These are phyloP conservation scores for Lissocephala sabroskyi DNA, from an alignment of 2,888 invertebrate genomes.

Conservation along the genomic window DNA sequence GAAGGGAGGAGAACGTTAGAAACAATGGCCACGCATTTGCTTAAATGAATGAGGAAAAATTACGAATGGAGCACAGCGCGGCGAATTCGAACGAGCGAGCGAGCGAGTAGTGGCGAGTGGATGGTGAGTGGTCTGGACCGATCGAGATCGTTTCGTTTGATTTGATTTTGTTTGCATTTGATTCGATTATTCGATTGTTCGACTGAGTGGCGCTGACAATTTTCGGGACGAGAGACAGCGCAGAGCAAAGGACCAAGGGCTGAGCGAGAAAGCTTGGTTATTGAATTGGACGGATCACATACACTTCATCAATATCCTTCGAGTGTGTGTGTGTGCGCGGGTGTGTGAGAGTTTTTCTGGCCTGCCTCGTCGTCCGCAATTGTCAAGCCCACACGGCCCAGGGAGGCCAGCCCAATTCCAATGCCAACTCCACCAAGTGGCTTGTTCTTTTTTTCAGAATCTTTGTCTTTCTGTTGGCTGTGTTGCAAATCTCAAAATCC, in stretches of 20 bases:
- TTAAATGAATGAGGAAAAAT: conserved; percentile 67
- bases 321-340: no score
- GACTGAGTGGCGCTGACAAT: conserved; percentile 29
- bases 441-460: conserved; percentile 1
- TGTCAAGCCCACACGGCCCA: no score
- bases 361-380: no score
- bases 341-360: no score
- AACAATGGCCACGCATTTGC: conserved; percentile 31
- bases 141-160: conserved; percentile 26
- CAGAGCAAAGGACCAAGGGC: conserved; percentile 24
- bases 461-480: conserved; percentile 3
- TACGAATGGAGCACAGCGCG: conserved; percentile 70
- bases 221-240: conserved; percentile 23
- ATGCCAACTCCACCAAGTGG: conserved; percentile 8
- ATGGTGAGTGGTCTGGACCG: conserved; percentile 37
- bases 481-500: conserved; percentile 42
- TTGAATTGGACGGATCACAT: conserved; percentile 16
- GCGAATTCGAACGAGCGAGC: conserved; percentile 56
- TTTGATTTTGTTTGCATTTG: conserved; percentile 10
- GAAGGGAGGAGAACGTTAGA: conserved; percentile 58
- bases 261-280: conserved; percentile 19
- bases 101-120: conserved; percentile 51
- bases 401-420: conserved; percentile 19
- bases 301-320: conserved; percentile 10
- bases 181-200: conserved; percentile 15